Base-by-base conservation (phyloP, 2,797 vertebrate species). In the Danionella dracula region DNA sequence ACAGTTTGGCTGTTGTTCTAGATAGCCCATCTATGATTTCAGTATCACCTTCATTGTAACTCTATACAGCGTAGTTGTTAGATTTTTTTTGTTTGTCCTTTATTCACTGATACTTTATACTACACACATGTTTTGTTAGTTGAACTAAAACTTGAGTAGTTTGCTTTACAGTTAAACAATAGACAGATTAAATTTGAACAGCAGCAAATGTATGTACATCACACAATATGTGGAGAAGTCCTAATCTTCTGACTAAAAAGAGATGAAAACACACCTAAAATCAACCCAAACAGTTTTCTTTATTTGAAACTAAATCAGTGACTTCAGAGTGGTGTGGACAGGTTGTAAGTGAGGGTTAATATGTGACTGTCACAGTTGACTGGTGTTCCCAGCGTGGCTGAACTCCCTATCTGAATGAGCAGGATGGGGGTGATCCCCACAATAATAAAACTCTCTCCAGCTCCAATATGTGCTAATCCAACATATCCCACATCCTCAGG, bases 361-460 rank as follows among this genome's bases (percentile, higher is more conserved):
- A 50, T 58, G 45, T 1, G 9, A 37, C 13, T 27, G 42, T 40
- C 45, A 31, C 44, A 51, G 57, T 50, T 62, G 66, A 67, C 58
- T 32, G 63, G 41, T 29, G 34, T 44, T 49, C 45, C 64, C 56
- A 41, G 44, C 66, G 50, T 60, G 66, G 60, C 49, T 73, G 57
- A 75, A 50, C 51, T 76, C 61, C 58, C 27, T 23, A 4, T 44
- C 67, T 75, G 72, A 81, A 76, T 71, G 58, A 45, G 53, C 51
- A 45, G 68, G 55, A 62, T 59, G 29, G 44, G 46, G 60, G 32
- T 51, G 59, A 70, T 56, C 34, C 35, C 56, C 48, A 65, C 59
- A 76, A 74, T 74, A 72, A 70, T 66, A 57, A 32, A 45, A 23
- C 42, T n/a, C 49, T 61, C 53, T 34, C 48, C 37, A 29, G 53